A percentile compares a stretch with the other conserved stretches of the same genome.
Conservation (phyloP, 2,888 invertebrate genomes). For the Erynnis tages region DNA sequence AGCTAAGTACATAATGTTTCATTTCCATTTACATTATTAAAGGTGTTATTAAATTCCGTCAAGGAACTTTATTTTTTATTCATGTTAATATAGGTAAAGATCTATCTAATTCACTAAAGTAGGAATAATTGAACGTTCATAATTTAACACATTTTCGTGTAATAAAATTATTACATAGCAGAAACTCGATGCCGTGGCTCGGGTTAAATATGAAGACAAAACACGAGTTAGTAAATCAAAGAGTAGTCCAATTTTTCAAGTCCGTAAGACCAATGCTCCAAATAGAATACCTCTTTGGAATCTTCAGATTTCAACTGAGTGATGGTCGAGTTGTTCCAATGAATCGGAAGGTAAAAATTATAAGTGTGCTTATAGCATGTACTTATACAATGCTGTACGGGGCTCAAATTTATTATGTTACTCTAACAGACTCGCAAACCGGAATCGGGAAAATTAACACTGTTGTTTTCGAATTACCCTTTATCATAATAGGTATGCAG, state of each 20-base stretch:
- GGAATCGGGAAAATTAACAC: slow-evolving; percentile 30
- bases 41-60: too few species aligned
- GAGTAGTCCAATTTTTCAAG: neutral
- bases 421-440: neutral
- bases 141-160: too few species aligned
- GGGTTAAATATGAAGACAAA: neutral
- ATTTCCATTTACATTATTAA: too few species aligned
- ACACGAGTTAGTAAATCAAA: neutral
- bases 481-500: neutral
- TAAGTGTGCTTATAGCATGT: neutral
- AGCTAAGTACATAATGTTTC: too few species aligned
- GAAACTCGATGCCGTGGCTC: too few species aligned
- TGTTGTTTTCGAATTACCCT: slow-evolving; percentile 19
- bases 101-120: too few species aligned
- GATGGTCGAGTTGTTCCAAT: neutral
- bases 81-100: too few species aligned
- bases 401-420: neutral
- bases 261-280: slow-evolving; percentile 38
- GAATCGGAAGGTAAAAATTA: neutral
- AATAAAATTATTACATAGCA: too few species aligned
- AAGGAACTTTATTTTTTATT: too few species aligned
- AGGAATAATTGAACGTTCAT: too few species aligned
- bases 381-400: neutral
- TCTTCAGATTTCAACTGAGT: slow-evolving; percentile 45
- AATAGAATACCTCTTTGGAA: slow-evolving; percentile 47